Evolutionary conservation across 2,113 vertebrate species (phyloP).

Genomic region (Circaetus cinerascens): DNA sequence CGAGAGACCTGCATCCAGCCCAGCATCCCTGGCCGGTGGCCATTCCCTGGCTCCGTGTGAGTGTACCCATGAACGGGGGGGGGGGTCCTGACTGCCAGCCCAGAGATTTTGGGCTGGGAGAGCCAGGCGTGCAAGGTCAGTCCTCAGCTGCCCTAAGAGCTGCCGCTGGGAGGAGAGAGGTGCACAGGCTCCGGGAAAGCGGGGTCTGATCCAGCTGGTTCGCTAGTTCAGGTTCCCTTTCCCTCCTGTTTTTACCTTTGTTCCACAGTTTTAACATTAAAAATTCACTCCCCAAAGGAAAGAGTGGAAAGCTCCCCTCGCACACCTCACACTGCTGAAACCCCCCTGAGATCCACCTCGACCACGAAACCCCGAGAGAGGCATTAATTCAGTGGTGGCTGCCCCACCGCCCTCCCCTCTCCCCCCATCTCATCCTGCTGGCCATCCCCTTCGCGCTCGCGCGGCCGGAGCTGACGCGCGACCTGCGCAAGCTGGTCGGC

Average conservation of each 20-base stretch:
- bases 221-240: background rate
- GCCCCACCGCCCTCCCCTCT: background rate
- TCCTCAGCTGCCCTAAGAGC: background rate
- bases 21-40: background rate
- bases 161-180: background rate
- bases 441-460: too few relatives aligned
- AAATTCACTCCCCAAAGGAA: background rate
- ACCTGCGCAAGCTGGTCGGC: too few relatives aligned
- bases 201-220: accelerated
- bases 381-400: background rate
- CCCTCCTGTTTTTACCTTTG: background rate
- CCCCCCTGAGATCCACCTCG: background rate
- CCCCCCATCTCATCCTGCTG: too few relatives aligned
- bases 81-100: background rate
- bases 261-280: background rate
- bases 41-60: background rate
- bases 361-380: accelerated
- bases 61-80: background rate
- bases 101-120: background rate
- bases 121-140: background rate
- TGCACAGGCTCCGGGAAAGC: background rate
- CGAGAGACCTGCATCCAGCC: background rate
- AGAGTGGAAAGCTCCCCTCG: accelerated
- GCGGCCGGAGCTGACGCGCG: too few relatives aligned
- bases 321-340: background rate